Base-by-base conservation (phyloP, 1,140 invertebrate genomes). In the Rhagoletis pomonella region DNA sequence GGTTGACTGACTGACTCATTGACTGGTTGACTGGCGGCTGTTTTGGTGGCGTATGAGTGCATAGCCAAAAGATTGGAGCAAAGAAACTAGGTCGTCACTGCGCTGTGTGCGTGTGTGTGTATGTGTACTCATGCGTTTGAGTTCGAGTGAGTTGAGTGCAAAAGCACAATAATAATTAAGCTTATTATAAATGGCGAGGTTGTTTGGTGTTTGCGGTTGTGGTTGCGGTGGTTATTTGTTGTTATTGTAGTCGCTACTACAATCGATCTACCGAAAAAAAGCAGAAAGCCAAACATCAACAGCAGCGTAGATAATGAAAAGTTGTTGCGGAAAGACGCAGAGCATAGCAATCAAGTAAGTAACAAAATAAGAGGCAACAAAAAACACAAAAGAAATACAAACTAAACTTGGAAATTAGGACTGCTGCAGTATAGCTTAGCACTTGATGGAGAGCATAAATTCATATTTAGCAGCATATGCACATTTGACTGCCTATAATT, bases 121-220 rank as follows among this genome's bases (percentile, higher is more conserved):
- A 29, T 29, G 29, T 29, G 29, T 29, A 29, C 29, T 29, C 29
- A 10, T 55, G 50, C 5, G 50, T 62, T 17, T 14, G 60, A 62
- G 47, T 29, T 1, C 14, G 73, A 81, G n/a, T 55, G 73, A 29
- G 73, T 77, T 77, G 73, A 50, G 44, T 77, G 47, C 73, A 77
- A 77, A 77, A 77, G n/a, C 73, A 81, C 44, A 81, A 81, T 81
- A 58, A 81, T 81, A 81, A 81, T 81, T 81, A 81, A 81, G 73
- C 73, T 81, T 81, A 81, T 81, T 81, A 81, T 81, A 81, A 81
- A 81, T 58, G 73, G 73, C 42, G 47, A 81, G 73, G 73, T 81
- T 50, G 73, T 81, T 81, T 81, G n/a, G 73, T 81, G 50, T 81
- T 58, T 55, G 73, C 47, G 47, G 73, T 81, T 81, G 44, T 29